Evolutionary conservation across 2,797 vertebrate species (phyloP).

Genomic region (Phrynocephalus guinanensis): DNA sequence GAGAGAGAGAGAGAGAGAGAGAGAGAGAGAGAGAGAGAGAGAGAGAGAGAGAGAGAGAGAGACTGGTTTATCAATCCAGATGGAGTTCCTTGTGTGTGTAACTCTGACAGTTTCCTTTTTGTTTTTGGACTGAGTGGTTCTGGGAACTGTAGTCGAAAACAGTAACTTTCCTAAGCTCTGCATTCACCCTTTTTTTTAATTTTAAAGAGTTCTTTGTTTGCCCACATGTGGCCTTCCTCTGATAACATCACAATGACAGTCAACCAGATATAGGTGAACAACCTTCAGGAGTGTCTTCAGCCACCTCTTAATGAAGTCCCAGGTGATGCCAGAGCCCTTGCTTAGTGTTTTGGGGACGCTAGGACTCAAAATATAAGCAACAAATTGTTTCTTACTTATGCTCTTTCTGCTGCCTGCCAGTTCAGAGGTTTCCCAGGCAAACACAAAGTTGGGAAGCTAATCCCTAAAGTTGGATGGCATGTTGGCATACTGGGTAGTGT

Average conservation of each 20-base stretch:
- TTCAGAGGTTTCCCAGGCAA: slow-evolving; percentile 1
- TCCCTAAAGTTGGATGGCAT: background rate
- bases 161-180: background rate
- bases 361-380: slow-evolving; percentile 1
- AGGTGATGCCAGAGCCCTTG: background rate
- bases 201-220: background rate
- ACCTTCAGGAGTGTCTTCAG: background rate
- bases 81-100: no score
- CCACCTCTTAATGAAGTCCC: background rate
- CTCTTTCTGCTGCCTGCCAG: background rate
- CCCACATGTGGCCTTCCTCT: background rate
- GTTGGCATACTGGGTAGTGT: background rate
- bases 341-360: background rate
- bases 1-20: no score
- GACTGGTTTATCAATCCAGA: no score
- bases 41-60: no score
- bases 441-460: background rate
- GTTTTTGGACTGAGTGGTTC: no score
- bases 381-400: background rate
- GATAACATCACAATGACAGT: background rate
- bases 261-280: background rate
- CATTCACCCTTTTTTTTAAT: background rate
- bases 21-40: no score
- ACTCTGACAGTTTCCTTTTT: no score
- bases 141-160: no score